phyloP scores from a whole-genome alignment of 2,888 invertebrate genomes.

The Lacanobia wlatinum region DNA sequence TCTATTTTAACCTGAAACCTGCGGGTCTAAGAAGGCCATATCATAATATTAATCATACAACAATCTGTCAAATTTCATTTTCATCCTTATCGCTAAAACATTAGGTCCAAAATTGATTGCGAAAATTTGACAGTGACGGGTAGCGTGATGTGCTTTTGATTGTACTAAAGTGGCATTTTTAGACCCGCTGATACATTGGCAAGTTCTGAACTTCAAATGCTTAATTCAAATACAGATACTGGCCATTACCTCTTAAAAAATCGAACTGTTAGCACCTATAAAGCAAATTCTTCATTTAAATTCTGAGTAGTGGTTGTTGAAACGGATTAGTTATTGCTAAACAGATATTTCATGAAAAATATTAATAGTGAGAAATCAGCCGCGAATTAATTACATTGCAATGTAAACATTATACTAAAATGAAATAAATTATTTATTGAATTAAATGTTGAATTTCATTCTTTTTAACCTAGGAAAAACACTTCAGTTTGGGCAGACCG shows the following conservation, averaged over 20 bases:
- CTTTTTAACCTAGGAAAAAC: not conserved
- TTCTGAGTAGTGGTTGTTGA: not conserved
- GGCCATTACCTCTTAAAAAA: no score
- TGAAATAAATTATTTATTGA: slow-evolving; percentile 27
- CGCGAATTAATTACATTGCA: slow-evolving; percentile 2
- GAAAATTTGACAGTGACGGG: no score
- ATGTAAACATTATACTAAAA: slow-evolving; percentile 2
- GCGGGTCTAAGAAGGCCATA: no score
- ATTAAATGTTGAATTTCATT: not conserved
- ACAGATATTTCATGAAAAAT: not conserved
- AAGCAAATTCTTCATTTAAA: not conserved
- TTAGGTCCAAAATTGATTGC: no score
- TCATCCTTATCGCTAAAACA: no score
- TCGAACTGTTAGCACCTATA: not conserved
- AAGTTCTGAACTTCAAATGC: not conserved
- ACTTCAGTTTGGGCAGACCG: not conserved
- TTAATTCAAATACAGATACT: no score
- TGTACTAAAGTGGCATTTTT: no score
- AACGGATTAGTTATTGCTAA: not conserved
- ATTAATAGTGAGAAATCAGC: not conserved
- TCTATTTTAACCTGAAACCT: not conserved
- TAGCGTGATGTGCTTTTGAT: no score
- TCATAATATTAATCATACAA: no score
- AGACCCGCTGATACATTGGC: no score
- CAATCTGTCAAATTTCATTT: no score